Conservation (phyloP, 2,797 vertebrate genomes). For the Molothrus ater region DNA sequence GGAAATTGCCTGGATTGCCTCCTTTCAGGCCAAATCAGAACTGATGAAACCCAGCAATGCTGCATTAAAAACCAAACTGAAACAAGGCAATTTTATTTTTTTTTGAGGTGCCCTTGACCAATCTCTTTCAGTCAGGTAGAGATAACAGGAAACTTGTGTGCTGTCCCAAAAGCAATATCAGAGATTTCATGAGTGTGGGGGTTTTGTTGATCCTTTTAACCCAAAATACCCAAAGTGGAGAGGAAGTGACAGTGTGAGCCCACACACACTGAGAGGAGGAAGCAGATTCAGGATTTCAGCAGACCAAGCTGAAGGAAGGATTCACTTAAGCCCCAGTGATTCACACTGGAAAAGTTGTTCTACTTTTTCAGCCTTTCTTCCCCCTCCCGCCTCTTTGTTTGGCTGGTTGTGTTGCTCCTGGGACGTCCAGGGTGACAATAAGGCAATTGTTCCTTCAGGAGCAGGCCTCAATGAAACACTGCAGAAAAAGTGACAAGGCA, state of each 20-base stretch:
- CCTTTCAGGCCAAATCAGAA: neutral
- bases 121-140: neutral
- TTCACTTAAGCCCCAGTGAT: conserved; percentile 5
- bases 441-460: conserved; percentile 64
- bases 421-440: conserved; percentile 57
- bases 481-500: conserved; percentile 32
- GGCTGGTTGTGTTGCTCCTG: conserved; percentile 45
- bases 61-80: neutral
- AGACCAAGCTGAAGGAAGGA: neutral
- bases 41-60: neutral
- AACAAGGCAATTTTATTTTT: neutral
- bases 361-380: conserved; percentile 10
- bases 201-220: neutral
- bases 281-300: neutral
- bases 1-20: neutral
- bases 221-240: neutral
- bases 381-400: neutral
- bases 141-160: neutral
- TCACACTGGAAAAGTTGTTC: neutral
- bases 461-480: conserved; percentile 15
- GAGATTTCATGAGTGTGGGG: neutral
- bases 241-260: neutral
- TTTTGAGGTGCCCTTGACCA: neutral
- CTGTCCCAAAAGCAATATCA: neutral
- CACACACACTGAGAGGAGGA: neutral